Evolutionary conservation across 2,888 invertebrate genomes (phyloP).

Genomic region (Tetragonisca angustula): DNA sequence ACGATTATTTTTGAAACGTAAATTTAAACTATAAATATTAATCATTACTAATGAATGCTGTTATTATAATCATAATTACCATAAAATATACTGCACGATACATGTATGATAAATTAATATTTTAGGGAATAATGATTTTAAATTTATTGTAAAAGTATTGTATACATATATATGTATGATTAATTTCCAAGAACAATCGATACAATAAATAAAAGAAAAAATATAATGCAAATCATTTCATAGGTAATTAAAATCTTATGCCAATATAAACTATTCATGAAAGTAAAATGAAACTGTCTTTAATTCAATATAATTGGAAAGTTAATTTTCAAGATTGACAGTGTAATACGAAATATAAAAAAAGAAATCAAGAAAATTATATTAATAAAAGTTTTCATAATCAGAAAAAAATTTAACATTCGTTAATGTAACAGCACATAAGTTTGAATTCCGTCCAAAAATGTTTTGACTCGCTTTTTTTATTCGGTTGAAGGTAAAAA

Average conservation of each 20-base stretch:
- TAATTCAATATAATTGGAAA: not conserved
- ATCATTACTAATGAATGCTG: not conserved
- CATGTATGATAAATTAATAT: not conserved
- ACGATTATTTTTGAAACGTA: not conserved
- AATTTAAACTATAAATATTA: slow-evolving; percentile 10
- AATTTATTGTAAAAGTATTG: not conserved
- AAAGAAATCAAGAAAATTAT: not conserved
- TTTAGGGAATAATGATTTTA: not conserved
- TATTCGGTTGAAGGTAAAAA: not conserved
- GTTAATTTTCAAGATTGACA: not conserved
- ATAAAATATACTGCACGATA: not conserved
- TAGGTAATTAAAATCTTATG: not conserved
- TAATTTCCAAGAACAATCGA: not conserved
- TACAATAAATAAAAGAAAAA: not conserved
- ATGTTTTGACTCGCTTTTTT: slow-evolving; percentile 36
- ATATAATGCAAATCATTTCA: not conserved
- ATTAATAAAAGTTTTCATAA: not conserved
- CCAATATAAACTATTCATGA: not conserved
- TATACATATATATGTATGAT: not conserved
- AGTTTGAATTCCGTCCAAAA: slow-evolving; percentile 37
- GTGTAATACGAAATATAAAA: not conserved
- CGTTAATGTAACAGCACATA: slow-evolving; percentile 21
- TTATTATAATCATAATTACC: not conserved
- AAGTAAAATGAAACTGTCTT: not conserved
- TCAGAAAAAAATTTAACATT: not conserved